These are phyloP conservation scores for Cistogaster globosa DNA, from an alignment of 2,888 invertebrate species.

Conservation along the genomic window DNA sequence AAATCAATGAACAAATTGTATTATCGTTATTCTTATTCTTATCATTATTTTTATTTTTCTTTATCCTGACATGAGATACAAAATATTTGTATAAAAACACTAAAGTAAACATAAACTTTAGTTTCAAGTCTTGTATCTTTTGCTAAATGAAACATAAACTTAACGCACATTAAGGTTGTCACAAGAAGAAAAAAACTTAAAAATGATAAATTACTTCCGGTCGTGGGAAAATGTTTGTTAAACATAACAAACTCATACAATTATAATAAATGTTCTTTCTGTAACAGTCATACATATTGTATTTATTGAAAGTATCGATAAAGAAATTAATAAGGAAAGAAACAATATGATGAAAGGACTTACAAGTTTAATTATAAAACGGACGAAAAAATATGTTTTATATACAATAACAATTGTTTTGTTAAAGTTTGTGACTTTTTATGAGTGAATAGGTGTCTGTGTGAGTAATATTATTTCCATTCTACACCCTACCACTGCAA, in stretches of 20 bases:
- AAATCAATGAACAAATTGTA: no score
- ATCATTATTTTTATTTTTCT: no score
- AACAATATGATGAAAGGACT: neutral
- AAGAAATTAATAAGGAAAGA: neutral
- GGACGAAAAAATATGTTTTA: no score
- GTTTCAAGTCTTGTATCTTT: neutral
- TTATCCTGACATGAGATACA: no score
- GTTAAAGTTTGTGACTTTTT: no score
- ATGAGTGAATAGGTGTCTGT: no score
- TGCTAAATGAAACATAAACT: neutral
- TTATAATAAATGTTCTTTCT: neutral
- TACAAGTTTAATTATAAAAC: no score
- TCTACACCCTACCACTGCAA: no score
- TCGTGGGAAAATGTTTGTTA: neutral
- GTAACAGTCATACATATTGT: neutral
- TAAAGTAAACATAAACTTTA: neutral
- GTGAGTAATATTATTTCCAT: no score
- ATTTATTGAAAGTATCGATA: neutral
- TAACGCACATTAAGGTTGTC: neutral
- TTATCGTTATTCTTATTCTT: no score
- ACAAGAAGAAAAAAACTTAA: neutral
- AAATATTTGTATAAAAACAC: neutral
- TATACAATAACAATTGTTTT: no score
- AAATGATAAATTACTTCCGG: neutral
- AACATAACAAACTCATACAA: neutral